These are phyloP conservation scores for Petrocephalus schoutedeni DNA, from an alignment of 2,797 vertebrate genomes.

Conservation along the genomic window DNA sequence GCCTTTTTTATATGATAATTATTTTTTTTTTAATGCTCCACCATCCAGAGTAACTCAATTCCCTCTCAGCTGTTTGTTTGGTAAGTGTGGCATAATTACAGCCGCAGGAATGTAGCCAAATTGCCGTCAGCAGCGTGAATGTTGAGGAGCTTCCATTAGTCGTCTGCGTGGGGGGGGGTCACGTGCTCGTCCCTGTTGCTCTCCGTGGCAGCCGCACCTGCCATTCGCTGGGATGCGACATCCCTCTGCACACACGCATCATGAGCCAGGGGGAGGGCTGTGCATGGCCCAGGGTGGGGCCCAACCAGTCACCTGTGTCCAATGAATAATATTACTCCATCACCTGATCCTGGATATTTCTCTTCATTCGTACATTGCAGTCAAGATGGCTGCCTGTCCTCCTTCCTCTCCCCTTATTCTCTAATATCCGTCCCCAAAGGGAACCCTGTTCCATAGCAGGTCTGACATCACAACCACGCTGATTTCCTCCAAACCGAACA, in stretches of 20 bases:
- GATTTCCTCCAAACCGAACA: background rate
- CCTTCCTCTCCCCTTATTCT: background rate
- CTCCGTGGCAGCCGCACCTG: background rate
- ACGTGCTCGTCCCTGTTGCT: background rate
- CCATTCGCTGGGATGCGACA: background rate
- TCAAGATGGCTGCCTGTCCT: background rate
- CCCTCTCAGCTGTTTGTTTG: conserved; percentile 72
- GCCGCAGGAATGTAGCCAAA: conserved; percentile 69
- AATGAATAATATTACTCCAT: background rate
- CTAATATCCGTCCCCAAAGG: background rate
- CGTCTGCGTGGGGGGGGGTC: background rate
- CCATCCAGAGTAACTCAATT: conserved; percentile 44
- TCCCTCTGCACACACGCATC: background rate
- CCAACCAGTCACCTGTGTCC: background rate
- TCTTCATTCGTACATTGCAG: background rate
- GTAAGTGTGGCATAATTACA: conserved; percentile 74
- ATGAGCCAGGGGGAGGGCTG: background rate
- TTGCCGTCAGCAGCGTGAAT: conserved; percentile 74
- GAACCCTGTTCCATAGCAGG: background rate
- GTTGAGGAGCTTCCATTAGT: conserved; percentile 28
- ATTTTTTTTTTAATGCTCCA: conserved; percentile 21
- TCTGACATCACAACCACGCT: background rate
- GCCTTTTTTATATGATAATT: conserved; percentile 38
- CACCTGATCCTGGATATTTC: background rate
- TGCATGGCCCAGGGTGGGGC: background rate